These are phyloP conservation scores for Emydocephalus ijimae DNA, from an alignment of 2,113 vertebrate genomes.

Conservation along the genomic window DNA sequence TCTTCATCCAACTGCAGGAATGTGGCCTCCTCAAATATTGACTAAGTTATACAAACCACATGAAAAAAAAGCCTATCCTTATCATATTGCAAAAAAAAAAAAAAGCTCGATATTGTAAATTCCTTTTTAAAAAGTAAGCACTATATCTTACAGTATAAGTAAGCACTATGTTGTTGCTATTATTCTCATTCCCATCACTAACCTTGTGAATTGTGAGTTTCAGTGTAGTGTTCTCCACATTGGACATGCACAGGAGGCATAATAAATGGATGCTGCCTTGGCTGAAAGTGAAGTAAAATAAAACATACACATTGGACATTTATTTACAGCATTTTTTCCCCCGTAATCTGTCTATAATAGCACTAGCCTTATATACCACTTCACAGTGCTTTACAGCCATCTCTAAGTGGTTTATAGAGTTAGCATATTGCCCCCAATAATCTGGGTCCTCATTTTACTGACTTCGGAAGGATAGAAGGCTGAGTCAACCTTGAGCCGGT, in stretches of 20 bases:
- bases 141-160: not conserved
- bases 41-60: not conserved
- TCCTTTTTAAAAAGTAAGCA: not conserved
- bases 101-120: not conserved
- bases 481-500: no score
- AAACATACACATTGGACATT: slow-evolving; percentile 3
- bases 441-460: no score
- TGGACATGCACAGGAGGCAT: slow-evolving; percentile 87
- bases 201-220: slow-evolving; percentile 95
- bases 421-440: no score
- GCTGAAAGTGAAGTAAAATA: slow-evolving; percentile 69
- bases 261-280: slow-evolving; percentile 89
- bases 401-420: no score
- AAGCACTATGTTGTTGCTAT: not conserved
- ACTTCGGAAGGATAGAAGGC: no score
- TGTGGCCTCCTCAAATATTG: not conserved
- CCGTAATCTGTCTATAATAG: slow-evolving; percentile 1
- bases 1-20: not conserved
- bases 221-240: slow-evolving; percentile 88
- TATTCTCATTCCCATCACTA: slow-evolving; percentile 20
- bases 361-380: no score
- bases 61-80: not conserved
- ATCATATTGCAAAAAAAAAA: not conserved
- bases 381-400: no score
- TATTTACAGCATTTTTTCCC: slow-evolving; percentile 12